Conservation (phyloP, 2,113 vertebrate genomes). For the Chionodraco myersi region DNA sequence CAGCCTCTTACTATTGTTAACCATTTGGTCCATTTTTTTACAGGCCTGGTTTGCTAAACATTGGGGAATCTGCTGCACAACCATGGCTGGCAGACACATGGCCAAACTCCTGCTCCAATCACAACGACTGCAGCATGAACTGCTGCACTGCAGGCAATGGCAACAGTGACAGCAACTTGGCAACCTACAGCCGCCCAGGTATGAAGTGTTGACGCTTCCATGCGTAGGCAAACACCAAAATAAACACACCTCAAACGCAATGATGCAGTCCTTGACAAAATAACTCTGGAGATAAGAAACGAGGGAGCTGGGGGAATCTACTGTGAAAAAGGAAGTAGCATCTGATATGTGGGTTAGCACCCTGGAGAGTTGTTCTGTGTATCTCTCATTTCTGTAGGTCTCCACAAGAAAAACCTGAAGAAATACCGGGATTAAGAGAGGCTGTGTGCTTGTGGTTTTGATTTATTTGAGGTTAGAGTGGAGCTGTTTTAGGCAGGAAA, state of each 20-base stretch:
- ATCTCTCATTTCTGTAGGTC: conserved; percentile 58
- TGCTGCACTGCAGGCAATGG: conserved; percentile 95
- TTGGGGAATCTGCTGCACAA: conserved; percentile 92
- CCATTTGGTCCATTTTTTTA: conserved; percentile 40
- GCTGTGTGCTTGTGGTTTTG: conserved; percentile 69
- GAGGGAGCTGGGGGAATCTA: conserved; percentile 50
- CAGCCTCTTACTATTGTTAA: conserved; percentile 53
- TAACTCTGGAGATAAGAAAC: conserved; percentile 63
- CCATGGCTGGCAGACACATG: conserved; percentile 98
- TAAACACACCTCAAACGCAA: conserved; percentile 40
- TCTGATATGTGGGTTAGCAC: conserved; percentile 81
- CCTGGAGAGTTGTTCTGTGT: conserved; percentile 64
- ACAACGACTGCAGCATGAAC: conserved; percentile 98
- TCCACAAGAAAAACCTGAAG: conserved; percentile 60
- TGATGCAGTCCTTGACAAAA: conserved; percentile 50
- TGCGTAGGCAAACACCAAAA: conserved; percentile 32
- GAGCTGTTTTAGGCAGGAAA: conserved; percentile 81
- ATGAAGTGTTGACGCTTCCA: conserved; percentile 51
- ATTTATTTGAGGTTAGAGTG: conserved; percentile 81
- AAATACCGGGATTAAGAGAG: conserved; percentile 75
- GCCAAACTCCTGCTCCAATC: conserved; percentile 96
- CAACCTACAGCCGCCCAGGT: conserved; percentile 98
- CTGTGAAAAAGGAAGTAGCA: conserved; percentile 61
- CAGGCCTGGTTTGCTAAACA: conserved; percentile 97
- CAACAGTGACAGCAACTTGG: conserved; percentile 97